A percentile compares a stretch with the other conserved stretches of the same genome.
phyloP scores from a whole-genome alignment of 2,797 vertebrate species.

The Dipus sagitta region DNA sequence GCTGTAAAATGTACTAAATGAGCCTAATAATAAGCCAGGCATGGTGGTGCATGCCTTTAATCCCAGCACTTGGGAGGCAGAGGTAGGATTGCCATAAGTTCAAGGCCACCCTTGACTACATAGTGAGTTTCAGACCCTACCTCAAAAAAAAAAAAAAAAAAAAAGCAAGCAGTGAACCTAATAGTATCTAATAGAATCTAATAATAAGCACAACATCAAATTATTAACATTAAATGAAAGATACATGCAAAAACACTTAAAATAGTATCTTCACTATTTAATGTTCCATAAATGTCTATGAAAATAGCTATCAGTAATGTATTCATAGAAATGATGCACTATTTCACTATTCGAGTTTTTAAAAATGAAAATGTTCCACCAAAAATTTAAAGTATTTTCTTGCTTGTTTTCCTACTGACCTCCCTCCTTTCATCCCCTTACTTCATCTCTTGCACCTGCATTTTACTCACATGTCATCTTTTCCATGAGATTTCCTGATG shows the following conservation, averaged over 20 bases:
- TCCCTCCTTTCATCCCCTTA: neutral
- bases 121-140: no score
- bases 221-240: neutral
- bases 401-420: neutral
- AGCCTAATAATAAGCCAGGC: no score
- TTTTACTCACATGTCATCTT: neutral
- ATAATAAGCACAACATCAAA: neutral
- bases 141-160: no score
- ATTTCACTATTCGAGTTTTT: neutral
- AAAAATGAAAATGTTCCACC: neutral
- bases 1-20: no score
- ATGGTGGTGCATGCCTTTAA: no score
- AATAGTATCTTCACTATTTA: neutral
- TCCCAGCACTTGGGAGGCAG: no score
- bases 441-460: neutral
- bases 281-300: neutral
- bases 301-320: slow-evolving; percentile 14
- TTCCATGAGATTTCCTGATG: neutral
- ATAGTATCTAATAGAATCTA: no score
- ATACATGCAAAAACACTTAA: neutral
- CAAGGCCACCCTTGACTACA: no score
- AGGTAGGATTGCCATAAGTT: no score
- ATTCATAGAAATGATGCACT: neutral
- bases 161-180: no score
- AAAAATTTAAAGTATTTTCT: neutral